Evolutionary conservation across 2,797 vertebrate genomes (phyloP).

Genomic region (Pygocentrus nattereri): DNA sequence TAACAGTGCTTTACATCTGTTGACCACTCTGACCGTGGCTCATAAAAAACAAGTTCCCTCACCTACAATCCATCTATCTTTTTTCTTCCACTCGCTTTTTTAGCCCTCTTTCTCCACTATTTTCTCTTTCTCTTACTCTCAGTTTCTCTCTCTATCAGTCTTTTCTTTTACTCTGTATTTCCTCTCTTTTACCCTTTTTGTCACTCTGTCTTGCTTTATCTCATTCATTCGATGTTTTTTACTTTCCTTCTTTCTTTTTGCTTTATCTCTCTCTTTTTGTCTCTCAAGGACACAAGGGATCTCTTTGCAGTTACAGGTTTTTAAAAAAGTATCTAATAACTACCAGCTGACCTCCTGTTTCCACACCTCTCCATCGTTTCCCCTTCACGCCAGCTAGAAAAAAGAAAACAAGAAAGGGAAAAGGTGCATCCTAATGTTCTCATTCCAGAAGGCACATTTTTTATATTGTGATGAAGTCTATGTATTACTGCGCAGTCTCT

Average conservation of each 20-base stretch:
- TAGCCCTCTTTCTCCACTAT: neutral
- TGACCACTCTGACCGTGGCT: neutral
- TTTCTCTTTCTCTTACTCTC: neutral
- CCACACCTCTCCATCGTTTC: constrained; percentile 15
- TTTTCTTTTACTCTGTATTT: neutral
- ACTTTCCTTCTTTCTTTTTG: neutral
- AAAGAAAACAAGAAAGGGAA: constrained; percentile 64
- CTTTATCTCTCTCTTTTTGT: neutral
- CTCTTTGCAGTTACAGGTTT: constrained; percentile 9
- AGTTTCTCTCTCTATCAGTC: neutral
- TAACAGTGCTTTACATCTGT: constrained; percentile 17
- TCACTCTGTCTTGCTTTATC: neutral
- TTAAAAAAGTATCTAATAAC: constrained; percentile 5
- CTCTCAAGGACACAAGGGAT: neutral
- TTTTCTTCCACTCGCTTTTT: neutral
- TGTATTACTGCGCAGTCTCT: constrained; percentile 59
- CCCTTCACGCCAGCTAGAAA: constrained; percentile 56
- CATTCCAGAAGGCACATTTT: constrained; percentile 63
- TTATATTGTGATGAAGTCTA: constrained; percentile 63
- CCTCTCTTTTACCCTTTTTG: neutral
- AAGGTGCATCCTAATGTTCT: constrained; percentile 50
- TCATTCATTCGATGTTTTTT: neutral
- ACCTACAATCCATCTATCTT: neutral
- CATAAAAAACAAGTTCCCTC: neutral
- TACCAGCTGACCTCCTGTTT: constrained; percentile 17